Evolutionary conservation across 2,888 invertebrate genomes (phyloP).

Genomic region (Galerucella pusilla): DNA sequence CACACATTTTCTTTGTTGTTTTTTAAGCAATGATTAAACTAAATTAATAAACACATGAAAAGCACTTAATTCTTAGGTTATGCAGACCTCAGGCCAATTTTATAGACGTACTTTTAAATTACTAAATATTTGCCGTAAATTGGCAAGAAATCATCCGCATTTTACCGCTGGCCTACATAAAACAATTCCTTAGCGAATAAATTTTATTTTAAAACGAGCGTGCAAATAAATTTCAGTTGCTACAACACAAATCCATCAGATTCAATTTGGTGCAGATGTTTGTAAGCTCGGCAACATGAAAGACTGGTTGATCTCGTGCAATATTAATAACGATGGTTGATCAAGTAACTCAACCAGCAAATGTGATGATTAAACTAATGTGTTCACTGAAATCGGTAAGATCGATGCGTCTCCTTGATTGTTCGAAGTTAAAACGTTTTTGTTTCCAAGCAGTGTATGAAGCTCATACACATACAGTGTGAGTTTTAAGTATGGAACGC

Average conservation of each 20-base stretch:
- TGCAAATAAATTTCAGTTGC: constrained; percentile 7
- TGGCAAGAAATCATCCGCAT: too few species aligned
- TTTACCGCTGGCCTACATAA: not conserved
- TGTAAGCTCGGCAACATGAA: constrained; percentile 34
- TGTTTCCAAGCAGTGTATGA: not conserved
- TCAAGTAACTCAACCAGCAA: constrained; percentile 43
- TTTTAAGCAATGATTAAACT: too few species aligned
- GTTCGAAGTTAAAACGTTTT: not conserved
- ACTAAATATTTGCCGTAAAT: too few species aligned
- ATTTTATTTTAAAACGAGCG: not conserved
- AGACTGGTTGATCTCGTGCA: constrained; percentile 37
- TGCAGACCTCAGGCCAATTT: too few species aligned
- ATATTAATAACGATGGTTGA: constrained; percentile 43
- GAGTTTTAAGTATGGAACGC: too few species aligned
- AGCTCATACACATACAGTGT: too few species aligned
- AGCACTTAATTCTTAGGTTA: too few species aligned
- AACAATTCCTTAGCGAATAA: not conserved
- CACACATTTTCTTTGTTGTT: too few species aligned
- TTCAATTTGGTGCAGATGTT: constrained; percentile 34
- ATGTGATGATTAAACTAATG: constrained; percentile 44
- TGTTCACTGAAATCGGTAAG: constrained; percentile 34
- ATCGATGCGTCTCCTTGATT: not conserved
- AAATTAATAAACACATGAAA: too few species aligned
- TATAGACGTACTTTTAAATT: too few species aligned
- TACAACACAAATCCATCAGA: constrained; percentile 29